Evolutionary conservation across 2,113 vertebrate genomes (phyloP).

Genomic region (Pollimyrus isidori): DNA sequence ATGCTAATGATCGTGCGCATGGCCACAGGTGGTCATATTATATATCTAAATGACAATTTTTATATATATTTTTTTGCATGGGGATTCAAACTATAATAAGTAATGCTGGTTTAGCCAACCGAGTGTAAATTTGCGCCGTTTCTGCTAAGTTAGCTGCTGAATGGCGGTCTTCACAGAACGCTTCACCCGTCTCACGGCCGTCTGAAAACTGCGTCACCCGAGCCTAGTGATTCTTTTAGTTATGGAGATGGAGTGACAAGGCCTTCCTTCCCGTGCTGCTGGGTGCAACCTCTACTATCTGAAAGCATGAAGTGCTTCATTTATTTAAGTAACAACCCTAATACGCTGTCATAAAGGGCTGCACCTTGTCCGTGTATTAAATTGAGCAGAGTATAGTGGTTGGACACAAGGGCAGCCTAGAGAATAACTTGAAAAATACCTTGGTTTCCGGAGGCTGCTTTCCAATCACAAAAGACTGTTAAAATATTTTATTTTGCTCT

Average conservation of each 20-base stretch:
- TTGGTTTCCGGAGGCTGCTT: background rate
- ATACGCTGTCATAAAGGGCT: constrained; percentile 16
- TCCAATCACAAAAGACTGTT: constrained; percentile 1
- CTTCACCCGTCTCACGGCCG: background rate
- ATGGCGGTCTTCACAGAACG: background rate
- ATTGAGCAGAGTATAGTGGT: constrained; percentile 1
- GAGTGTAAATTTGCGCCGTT: background rate
- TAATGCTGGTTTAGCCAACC: background rate
- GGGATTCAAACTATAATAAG: background rate
- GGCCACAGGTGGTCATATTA: background rate
- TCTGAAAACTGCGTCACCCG: background rate
- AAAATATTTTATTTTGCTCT: background rate
- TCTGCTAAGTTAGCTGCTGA: background rate
- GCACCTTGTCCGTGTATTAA: constrained; percentile 6
- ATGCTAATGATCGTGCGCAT: constrained; percentile 42
- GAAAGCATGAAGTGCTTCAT: constrained; percentile 13
- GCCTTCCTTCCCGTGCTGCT: background rate
- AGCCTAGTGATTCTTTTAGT: background rate
- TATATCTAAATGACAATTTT: background rate
- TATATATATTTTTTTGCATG: background rate
- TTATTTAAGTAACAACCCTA: constrained; percentile 14
- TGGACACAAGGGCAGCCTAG: background rate
- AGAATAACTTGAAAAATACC: background rate
- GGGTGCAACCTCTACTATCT: background rate
- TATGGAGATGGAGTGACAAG: background rate